Base-by-base conservation (phyloP, 2,113 vertebrate genomes). In the Cacatua alba region DNA sequence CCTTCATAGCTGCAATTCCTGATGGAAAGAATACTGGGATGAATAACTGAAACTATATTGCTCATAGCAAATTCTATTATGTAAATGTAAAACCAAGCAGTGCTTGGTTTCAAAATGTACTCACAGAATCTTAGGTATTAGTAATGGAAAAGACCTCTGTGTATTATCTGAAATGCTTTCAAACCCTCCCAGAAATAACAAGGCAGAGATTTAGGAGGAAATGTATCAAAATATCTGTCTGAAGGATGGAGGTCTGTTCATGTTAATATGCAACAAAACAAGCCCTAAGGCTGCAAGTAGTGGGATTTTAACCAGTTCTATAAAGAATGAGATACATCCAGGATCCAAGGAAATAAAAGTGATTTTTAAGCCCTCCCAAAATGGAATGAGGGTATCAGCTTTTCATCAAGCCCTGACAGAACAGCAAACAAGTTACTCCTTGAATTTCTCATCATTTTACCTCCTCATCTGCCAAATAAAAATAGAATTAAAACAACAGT, bases 141-240 rank as follows among this genome's bases (percentile, higher is more conserved):
- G 79, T 74, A 68, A 82, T 28, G 74, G 90, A 70, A 93, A 85
- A 94, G 52, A 72, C 15, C 41, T 35, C 35, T 31, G 24, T 84
- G 57, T 3, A 1, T 53, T 68, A 51, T 41, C 77, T 71, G 31
- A 57, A 85, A 84, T 37, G 62, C 41, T 91, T 86, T 46, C 35
- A 48, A 92, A 87, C 33, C 62, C 83, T 76, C 77, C 83, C 80
- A 91, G 78, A 94, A 92, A 65, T 31, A 78, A 79, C 5, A 31
- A 69, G 57, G 59, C 83, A 93, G 70, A 77, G 60, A 89, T 59
- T 75, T 17, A 39, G 35, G 33, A 94, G 82, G 72, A 95, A 95
- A 85, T 17, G 53, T 67, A 85, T 53, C 65, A 46, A 65, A 94
- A 82, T 70, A 41, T 43, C 90, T 81, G 17, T 78, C 82, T 88